Conservation (phyloP, 1,140 invertebrate species). For the Phymastichus coffea region DNA sequence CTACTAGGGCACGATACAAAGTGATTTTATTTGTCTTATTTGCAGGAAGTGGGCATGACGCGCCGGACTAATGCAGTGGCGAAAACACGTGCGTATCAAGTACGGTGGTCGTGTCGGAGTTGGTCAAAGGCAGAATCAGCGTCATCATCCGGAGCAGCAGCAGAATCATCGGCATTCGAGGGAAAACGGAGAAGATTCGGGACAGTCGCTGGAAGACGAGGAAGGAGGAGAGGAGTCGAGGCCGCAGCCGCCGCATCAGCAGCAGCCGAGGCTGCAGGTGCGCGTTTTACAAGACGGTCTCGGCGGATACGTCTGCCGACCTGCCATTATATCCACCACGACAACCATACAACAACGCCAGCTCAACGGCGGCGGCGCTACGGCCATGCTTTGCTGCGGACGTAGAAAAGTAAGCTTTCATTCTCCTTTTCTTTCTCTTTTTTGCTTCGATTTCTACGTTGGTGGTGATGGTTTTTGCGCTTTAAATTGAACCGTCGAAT, state of each 20-base stretch:
- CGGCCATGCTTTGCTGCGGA: conserved; percentile 80
- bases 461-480: neutral
- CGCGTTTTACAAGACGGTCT: conserved; percentile 55
- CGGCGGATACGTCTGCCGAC: conserved; percentile 54
- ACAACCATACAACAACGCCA: conserved; percentile 40
- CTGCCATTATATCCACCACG: conserved; percentile 34
- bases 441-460: neutral
- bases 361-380: conserved; percentile 52
- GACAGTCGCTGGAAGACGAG: no score
- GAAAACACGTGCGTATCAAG: conserved; percentile 60
- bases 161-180: conserved; percentile 45
- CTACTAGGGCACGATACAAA: no score
- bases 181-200: no score
- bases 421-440: conserved; percentile 31
- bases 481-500: no score
- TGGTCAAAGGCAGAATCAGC: conserved; percentile 49
- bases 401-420: conserved; percentile 71
- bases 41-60: conserved; percentile 56
- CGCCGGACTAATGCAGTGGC: conserved; percentile 58
- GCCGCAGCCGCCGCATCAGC: no score
- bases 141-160: neutral
- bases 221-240: no score
- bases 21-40: no score
- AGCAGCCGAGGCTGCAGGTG: conserved; percentile 54
- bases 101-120: conserved; percentile 59